Evolutionary conservation across 2,888 invertebrate species (phyloP), one percentile per base, ranked within the genome.

Genomic region (Clostera curtula): DNA sequence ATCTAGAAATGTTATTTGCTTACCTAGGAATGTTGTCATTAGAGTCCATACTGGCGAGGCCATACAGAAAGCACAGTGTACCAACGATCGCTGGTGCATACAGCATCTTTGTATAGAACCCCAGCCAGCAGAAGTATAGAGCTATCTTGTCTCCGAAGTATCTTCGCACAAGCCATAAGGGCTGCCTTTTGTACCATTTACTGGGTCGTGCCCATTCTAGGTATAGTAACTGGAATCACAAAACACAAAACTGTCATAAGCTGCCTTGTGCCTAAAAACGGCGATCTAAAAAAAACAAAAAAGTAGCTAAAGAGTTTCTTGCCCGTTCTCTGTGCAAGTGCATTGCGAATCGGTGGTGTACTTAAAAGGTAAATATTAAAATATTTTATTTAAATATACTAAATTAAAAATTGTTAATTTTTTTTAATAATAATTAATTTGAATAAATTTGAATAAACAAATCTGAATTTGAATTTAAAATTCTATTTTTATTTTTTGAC

Each of bases 111-210:
- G 96, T 96, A 59, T 96, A 96, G 71, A 96, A 96, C 0, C 96
- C 96, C 16, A 96, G 79, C 96, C 96, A 96, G 37, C 95, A 95
- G 73, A 96, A 96, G 58, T 96, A 96, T 0, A 96, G 71, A 0
- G 90, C 95, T 12, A 96, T 95, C 69, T 96, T 96, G 58, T 96
- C 96, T 0, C 96, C 96, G 57, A 96, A 96, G 67, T 96, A 96
- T 46, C 93, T 88, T 19, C 94, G 82, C 2, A 98, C 89, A 15
- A 97, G 76, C 85, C 95, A 95, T 0, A 98, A 75, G 0, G 98
- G 97, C 59, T 98, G 98, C 34, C 91, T 91, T 61, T 96, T 97
- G 73, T 90, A 96, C 93, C 95, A 97, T 56, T 92, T 92, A 5
- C 87, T 84, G 0, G 96, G 95, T 36, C 92, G 87, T 0, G 97